These are phyloP conservation scores for Lytechinus variegatus DNA, from an alignment of 35 echinoderm and acorn worm genomes.

Conservation along the genomic window DNA sequence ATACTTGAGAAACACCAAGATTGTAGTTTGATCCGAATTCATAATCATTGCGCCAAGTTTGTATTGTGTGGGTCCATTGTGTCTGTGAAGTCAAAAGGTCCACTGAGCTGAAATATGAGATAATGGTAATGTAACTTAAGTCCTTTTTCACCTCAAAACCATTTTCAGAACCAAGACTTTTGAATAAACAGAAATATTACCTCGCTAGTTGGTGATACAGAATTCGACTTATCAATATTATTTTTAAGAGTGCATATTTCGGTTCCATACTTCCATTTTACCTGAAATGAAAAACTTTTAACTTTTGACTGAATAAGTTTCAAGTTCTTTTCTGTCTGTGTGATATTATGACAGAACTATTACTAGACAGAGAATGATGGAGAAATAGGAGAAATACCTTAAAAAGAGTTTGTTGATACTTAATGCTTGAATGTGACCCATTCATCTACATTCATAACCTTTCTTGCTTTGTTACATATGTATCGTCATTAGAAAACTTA, in stretches of 20 bases:
- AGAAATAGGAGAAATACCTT: background rate
- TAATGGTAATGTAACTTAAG: constrained; percentile 49
- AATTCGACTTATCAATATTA: background rate
- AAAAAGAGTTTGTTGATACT: background rate
- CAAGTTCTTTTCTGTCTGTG: background rate
- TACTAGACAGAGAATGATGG: no score
- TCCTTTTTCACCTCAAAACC: constrained; percentile 54
- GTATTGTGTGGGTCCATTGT: constrained; percentile 49
- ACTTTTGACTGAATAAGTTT: background rate
- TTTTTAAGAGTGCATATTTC: background rate
- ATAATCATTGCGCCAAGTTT: constrained; percentile 51
- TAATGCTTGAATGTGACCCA: background rate
- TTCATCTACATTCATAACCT: constrained; percentile 13
- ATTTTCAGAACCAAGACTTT: constrained; percentile 34
- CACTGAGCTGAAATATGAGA: constrained; percentile 48
- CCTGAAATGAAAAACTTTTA: background rate
- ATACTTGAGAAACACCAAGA: constrained; percentile 35
- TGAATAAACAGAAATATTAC: constrained; percentile 45
- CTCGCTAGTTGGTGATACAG: constrained; percentile 16
- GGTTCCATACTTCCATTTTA: background rate
- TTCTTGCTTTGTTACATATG: background rate
- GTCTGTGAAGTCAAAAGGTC: constrained; percentile 55
- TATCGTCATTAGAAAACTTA: background rate
- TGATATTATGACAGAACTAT: background rate
- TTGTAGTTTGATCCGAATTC: constrained; percentile 54